Evolutionary conservation across 2,888 invertebrate genomes (phyloP), one percentile per base, ranked within the genome.

Genomic region (Metacarcinus magister): DNA sequence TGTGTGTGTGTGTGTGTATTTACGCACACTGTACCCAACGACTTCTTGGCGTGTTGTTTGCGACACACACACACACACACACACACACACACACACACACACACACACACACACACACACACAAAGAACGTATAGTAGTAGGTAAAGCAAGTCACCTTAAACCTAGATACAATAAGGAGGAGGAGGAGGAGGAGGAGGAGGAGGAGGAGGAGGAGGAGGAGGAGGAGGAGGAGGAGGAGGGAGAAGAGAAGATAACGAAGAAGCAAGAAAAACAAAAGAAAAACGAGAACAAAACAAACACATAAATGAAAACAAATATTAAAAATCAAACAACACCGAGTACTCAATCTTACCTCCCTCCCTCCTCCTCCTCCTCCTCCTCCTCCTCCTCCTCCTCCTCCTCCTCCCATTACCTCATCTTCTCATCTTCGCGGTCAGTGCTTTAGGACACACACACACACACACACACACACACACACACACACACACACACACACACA

Each of bases 401-500:
- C 7, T 19, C 23, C 87, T n/a, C n/a, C n/a, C n/a, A 13, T 16
- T 19, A 13, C 67, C 13, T 67, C 19, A 10, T 32, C 87, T 5
- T 7, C 87, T 90, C 39, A 39, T 32, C 32, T 39, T 32, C 90
- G 23, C 39, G 90, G 90, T 43, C 90, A 90, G 39, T 90, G 39
- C 19, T n/a, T n/a, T n/a, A 54, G 5, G 54, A 54, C 54, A n/a
- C 2, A 46, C 19, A 10, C 10, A 44, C 23, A 92, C 92, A 16
- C 92, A 44, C 92, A 10, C 92, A 92, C 28, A 48, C 67, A 93
- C 93, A 93, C 93, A 67, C 93, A 48, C 93, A 75, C 44, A 43
- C 94, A 94, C 46, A 82, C 82, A 75, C 82, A 44, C n/a, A 75
- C 82, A n/a, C 82, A 94, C 75, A 82, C 94, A 94, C n/a, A 82